Percentiles rank a stretch among this genome's conserved stretches.
phyloP scores from a whole-genome alignment of 2,888 invertebrate species.

The Troglohyphantes excavatus region DNA sequence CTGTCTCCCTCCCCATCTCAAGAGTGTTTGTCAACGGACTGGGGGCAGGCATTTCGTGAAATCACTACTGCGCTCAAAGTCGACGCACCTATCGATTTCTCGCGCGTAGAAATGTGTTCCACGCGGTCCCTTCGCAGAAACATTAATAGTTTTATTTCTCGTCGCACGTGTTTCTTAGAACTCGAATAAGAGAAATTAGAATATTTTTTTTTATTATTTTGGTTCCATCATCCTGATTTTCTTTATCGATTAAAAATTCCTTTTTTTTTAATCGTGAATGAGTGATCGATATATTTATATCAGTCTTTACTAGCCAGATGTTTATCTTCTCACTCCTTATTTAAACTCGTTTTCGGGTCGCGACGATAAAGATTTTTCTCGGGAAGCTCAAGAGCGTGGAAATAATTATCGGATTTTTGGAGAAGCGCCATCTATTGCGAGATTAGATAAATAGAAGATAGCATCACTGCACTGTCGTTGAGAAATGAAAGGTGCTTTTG shows the following conservation, averaged over 20 bases:
- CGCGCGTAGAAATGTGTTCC: constrained; percentile 41
- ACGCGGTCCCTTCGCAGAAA: constrained; percentile 62
- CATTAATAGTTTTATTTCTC: constrained; percentile 57
- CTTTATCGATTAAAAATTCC: background rate
- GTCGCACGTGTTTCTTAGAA: constrained; percentile 21
- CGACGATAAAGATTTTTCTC: constrained; percentile 5
- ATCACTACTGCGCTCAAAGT: constrained; percentile 54
- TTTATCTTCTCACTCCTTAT: background rate
- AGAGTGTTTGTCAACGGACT: constrained; percentile 67
- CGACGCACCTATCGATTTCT: constrained; percentile 71
- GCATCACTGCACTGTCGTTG: too few relatives aligned
- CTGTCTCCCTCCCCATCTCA: constrained; percentile 43
- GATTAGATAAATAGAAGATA: too few relatives aligned
- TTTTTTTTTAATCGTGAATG: background rate
- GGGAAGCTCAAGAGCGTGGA: constrained; percentile 25
- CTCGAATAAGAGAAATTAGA: background rate
- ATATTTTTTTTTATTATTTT: background rate
- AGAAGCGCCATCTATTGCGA: constrained; percentile 16
- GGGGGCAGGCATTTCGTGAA: constrained; percentile 39
- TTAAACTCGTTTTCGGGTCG: background rate
- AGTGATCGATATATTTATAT: background rate
- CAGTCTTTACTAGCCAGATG: background rate
- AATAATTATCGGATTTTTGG: constrained; percentile 1
- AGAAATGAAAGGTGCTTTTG: too few relatives aligned
- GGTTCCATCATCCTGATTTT: background rate